Conservation (phyloP, 2,888 invertebrate genomes). For the Uropetala carovei region DNA sequence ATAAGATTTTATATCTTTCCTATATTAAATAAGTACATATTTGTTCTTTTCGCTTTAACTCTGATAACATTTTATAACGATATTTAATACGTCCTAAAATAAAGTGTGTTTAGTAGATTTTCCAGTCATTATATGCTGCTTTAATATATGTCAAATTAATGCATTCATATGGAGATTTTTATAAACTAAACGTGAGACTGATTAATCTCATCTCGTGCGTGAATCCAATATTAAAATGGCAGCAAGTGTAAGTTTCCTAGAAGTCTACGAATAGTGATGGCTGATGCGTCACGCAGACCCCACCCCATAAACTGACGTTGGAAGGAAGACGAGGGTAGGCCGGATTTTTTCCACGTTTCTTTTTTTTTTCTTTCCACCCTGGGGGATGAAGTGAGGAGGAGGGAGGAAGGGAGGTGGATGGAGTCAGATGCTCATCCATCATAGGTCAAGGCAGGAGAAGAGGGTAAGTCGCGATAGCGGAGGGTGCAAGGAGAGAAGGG, state of each 20-base stretch:
- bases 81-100: too few relatives aligned
- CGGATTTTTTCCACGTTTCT: not conserved
- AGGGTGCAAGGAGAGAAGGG: conserved; percentile 15
- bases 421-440: conserved; percentile 43
- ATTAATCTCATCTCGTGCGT: not conserved
- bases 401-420: not conserved
- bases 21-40: too few relatives aligned
- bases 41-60: too few relatives aligned
- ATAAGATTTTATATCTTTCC: too few relatives aligned
- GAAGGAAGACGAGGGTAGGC: conserved; percentile 45
- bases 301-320: conserved; percentile 46
- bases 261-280: not conserved
- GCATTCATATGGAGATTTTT: too few relatives aligned
- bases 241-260: not conserved
- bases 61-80: too few relatives aligned
- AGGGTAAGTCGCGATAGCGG: conserved; percentile 26
- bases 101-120: too few relatives aligned
- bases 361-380: not conserved
- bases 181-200: too few relatives aligned
- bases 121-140: too few relatives aligned
- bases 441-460: conserved; percentile 23
- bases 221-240: not conserved
- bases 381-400: not conserved
- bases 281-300: conserved; percentile 31
- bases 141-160: too few relatives aligned